phyloP scores from a whole-genome alignment of 1,140 invertebrate species.

The Hydropsyche tenuis region DNA sequence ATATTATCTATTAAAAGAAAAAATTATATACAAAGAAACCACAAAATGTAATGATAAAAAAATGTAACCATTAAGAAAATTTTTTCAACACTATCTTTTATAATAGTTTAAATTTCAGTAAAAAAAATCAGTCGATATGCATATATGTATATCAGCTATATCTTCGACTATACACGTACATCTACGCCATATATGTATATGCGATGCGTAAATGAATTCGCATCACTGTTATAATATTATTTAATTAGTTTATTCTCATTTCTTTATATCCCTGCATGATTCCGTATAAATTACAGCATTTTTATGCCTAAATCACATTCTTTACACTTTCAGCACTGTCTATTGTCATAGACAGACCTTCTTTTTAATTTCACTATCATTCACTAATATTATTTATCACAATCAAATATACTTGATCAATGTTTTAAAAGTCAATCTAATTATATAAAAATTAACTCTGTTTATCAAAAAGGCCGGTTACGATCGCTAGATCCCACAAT shows the following conservation, averaged over 20 bases:
- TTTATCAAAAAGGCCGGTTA: not conserved
- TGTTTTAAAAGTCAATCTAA: not conserved
- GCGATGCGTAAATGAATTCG: not conserved
- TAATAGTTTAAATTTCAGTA: slow-evolving; percentile 4
- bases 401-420: not conserved
- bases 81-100: no score
- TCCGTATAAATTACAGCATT: slow-evolving; percentile 3
- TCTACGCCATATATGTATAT: not conserved
- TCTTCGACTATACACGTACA: not conserved
- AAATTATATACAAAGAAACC: no score
- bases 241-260: slow-evolving; percentile 7
- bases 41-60: no score
- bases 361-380: not conserved
- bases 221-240: not conserved
- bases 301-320: not conserved
- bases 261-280: slow-evolving; percentile 22
- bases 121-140: slow-evolving; percentile 29
- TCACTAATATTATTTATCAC: slow-evolving; percentile 7
- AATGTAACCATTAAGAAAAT: no score
- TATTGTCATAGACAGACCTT: slow-evolving; percentile 1
- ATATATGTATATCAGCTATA: not conserved
- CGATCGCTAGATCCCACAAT: not conserved
- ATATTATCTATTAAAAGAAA: no score
- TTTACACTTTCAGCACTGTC: not conserved
- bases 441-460: not conserved